These are phyloP conservation scores for Spisula subtruncata DNA, from an alignment of 2,888 invertebrate genomes.

Conservation along the genomic window DNA sequence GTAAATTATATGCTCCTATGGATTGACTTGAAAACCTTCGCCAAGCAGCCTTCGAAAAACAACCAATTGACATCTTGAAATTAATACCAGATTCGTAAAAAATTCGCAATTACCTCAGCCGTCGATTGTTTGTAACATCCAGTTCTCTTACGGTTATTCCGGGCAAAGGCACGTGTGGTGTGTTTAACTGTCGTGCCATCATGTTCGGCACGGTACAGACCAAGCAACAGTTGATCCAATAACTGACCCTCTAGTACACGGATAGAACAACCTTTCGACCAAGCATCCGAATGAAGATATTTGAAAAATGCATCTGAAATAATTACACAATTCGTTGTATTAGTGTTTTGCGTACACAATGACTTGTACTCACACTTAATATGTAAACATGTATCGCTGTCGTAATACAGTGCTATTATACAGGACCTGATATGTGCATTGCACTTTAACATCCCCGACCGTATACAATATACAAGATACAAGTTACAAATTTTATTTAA, in stretches of 20 bases:
- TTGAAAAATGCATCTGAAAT: constrained; percentile 72
- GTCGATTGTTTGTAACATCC: constrained; percentile 72
- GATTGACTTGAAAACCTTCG: too few relatives aligned
- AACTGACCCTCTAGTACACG: constrained; percentile 75
- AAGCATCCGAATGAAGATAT: constrained; percentile 72
- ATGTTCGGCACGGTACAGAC: constrained; percentile 66
- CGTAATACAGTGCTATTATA: too few relatives aligned
- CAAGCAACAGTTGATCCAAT: constrained; percentile 66
- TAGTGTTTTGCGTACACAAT: too few relatives aligned
- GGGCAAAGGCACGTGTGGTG: constrained; percentile 74
- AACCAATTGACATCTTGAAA: too few relatives aligned
- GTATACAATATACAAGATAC: too few relatives aligned
- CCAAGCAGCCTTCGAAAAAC: too few relatives aligned
- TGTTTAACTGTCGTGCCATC: constrained; percentile 61
- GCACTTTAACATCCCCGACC: too few relatives aligned
- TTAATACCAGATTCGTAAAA: background rate
- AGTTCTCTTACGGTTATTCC: constrained; percentile 66
- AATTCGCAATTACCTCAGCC: constrained; percentile 57
- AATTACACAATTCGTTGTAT: background rate
- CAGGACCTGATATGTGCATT: too few relatives aligned
- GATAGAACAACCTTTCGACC: constrained; percentile 70
- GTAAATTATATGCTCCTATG: too few relatives aligned
- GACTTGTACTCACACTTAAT: too few relatives aligned
- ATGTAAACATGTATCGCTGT: too few relatives aligned
- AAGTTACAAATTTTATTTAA: too few relatives aligned